A percentile compares a stretch with the other conserved stretches of the same genome.
Evolutionary conservation across 2,797 vertebrate genomes (phyloP).

Genomic region (Sciurus vulgaris): DNA sequence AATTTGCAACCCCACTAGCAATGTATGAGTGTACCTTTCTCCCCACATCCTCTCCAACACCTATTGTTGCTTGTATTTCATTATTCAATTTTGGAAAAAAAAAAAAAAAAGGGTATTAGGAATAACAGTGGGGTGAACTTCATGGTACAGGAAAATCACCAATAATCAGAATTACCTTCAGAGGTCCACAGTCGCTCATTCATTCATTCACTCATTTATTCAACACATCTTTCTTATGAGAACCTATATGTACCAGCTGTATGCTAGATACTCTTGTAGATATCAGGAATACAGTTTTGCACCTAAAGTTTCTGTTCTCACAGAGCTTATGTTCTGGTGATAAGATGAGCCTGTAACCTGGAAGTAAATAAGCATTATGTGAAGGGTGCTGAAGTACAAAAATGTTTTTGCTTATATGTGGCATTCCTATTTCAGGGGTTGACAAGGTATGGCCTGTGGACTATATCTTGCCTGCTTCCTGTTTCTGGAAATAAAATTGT

Average conservation of each 20-base stretch:
- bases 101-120: neutral
- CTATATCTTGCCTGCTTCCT: neutral
- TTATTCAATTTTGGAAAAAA: constrained; percentile 9
- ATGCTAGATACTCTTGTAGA: neutral
- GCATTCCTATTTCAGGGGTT: neutral
- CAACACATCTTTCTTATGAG: neutral
- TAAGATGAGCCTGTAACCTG: neutral
- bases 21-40: too few relatives aligned
- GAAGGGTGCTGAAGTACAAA: neutral
- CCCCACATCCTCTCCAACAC: too few relatives aligned
- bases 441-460: neutral
- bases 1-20: too few relatives aligned
- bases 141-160: neutral
- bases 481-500: neutral
- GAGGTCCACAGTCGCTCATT: neutral
- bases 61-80: too few relatives aligned
- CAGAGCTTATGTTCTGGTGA: neutral
- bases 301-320: neutral
- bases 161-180: neutral
- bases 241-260: neutral
- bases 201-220: neutral
- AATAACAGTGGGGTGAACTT: neutral
- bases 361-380: neutral
- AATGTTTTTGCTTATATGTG: neutral
- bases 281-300: neutral